Conservation (phyloP, 2,797 vertebrate genomes). For the Limnodromus scolopaceus region DNA sequence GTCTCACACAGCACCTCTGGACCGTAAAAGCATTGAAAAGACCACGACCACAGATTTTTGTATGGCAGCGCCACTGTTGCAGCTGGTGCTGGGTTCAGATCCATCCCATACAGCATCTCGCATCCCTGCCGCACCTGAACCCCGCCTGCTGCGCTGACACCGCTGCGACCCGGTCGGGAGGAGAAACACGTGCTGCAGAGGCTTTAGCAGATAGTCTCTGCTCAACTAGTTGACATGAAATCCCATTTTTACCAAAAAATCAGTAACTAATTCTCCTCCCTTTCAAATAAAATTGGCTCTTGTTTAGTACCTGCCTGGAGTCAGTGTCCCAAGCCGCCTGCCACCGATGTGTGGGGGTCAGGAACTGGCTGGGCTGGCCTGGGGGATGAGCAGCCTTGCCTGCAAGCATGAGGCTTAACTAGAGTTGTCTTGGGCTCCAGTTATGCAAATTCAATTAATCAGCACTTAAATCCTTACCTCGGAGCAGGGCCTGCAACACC, state of each 20-base stretch:
- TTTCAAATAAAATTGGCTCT: neutral
- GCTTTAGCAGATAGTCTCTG: neutral
- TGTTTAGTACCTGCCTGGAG: neutral
- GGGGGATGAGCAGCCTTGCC: neutral
- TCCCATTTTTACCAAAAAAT: neutral
- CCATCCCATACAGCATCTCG: neutral
- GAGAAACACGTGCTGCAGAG: neutral
- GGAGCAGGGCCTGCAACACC: neutral
- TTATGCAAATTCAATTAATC: neutral
- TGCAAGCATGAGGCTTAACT: neutral
- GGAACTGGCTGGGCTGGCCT: neutral
- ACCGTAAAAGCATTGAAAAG: neutral
- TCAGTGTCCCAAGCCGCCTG: neutral
- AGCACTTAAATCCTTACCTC: neutral
- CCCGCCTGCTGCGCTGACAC: neutral
- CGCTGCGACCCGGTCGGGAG: neutral
- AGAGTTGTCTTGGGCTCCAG: neutral
- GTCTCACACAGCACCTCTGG: rapidly evolving
- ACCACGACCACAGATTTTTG: neutral
- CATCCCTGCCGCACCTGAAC: neutral
- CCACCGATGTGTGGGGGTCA: rapidly evolving
- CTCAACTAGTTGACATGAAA: neutral
- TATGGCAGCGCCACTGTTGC: neutral
- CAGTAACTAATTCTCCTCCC: neutral
- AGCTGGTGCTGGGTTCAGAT: neutral